These are phyloP conservation scores for Drosophila fungiperda DNA, from an alignment of 2,888 invertebrate genomes.

Conservation along the genomic window DNA sequence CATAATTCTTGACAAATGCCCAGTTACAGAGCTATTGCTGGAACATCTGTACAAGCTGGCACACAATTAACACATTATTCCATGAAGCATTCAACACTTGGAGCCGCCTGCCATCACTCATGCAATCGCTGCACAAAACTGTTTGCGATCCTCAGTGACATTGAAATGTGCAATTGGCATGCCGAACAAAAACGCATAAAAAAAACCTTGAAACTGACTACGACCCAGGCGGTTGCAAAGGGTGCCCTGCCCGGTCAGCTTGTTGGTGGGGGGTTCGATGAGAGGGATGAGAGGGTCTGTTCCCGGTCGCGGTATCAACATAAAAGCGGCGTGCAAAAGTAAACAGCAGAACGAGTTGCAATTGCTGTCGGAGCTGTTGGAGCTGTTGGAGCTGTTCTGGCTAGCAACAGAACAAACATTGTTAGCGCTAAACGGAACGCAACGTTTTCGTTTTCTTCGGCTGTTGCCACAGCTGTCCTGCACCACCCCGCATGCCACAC, in stretches of 20 bases:
- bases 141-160: slow-evolving; percentile 76
- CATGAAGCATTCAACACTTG: slow-evolving; percentile 52
- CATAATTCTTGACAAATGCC: slow-evolving; percentile 11
- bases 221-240: slow-evolving; percentile 4
- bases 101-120: slow-evolving; percentile 46
- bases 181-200: slow-evolving; percentile 32
- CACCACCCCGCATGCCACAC: background rate
- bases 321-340: slow-evolving; percentile 73
- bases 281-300: background rate
- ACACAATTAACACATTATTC: slow-evolving; percentile 71
- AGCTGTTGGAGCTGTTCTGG: slow-evolving; percentile 17
- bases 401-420: slow-evolving; percentile 79
- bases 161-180: slow-evolving; percentile 78
- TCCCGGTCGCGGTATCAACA: slow-evolving; percentile 70
- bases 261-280: slow-evolving; percentile 19
- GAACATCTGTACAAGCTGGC: slow-evolving; percentile 44
- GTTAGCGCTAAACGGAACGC: slow-evolving; percentile 75
- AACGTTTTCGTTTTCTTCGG: slow-evolving; percentile 50
- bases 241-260: background rate
- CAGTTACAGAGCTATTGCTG: slow-evolving; percentile 22
- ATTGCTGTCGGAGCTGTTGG: slow-evolving; percentile 2
- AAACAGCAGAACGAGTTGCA: slow-evolving; percentile 60
- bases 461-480: slow-evolving; percentile 17
- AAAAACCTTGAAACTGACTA: slow-evolving; percentile 60
- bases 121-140: slow-evolving; percentile 53